Conservation (phyloP, 2,113 vertebrate species). For the Chlorocebus sabaeus region DNA sequence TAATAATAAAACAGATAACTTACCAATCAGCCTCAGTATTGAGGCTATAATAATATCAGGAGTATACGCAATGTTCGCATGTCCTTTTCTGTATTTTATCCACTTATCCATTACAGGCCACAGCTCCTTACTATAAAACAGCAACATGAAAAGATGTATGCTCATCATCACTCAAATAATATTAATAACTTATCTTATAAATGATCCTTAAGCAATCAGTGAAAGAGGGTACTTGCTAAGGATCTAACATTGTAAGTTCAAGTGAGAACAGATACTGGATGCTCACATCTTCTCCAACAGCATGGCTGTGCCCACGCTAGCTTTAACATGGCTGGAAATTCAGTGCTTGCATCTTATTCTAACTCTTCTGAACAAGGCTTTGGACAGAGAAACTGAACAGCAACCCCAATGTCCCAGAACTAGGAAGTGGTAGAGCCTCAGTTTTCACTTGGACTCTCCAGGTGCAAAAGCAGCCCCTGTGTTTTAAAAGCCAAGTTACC, state of each 20-base stretch:
- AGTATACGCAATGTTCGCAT: constrained; percentile 73
- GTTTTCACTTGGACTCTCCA: not conserved
- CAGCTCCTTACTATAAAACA: constrained; percentile 87
- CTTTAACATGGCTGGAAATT: not conserved
- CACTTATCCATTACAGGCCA: constrained; percentile 97
- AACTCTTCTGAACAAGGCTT: not conserved
- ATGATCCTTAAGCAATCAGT: not conserved
- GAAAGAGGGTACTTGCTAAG: not conserved
- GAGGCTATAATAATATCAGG: constrained; percentile 87
- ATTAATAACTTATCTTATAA: not conserved
- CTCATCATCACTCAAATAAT: not conserved
- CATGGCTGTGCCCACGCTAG: not conserved
- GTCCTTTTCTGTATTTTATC: constrained; percentile 88
- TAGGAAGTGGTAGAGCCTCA: not conserved
- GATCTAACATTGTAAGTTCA: not conserved
- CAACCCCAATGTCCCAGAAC: not conserved
- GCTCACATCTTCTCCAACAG: not conserved
- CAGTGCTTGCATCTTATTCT: not conserved
- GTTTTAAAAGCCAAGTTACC: not conserved
- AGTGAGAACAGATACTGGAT: not conserved
- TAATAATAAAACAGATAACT: constrained; percentile 48
- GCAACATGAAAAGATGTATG: not conserved
- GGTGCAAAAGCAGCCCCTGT: accelerated
- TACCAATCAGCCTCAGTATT: constrained; percentile 93
- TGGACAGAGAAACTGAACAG: not conserved